These are phyloP conservation scores for Glyptemys insculpta DNA, from an alignment of 2,797 vertebrate genomes.

Conservation along the genomic window DNA sequence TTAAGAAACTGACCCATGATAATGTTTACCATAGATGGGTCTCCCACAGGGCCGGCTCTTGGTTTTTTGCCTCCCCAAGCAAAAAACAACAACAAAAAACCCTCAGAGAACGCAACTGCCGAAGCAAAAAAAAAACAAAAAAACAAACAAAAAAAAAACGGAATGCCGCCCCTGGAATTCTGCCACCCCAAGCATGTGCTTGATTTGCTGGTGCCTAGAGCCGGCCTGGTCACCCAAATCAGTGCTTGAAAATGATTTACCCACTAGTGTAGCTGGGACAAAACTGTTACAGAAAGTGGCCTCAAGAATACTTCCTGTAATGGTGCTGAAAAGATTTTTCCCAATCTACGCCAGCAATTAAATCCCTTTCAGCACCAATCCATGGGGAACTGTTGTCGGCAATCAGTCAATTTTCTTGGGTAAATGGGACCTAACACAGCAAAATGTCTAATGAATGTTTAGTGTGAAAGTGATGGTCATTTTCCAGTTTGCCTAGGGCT, in stretches of 20 bases:
- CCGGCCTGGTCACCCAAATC: not conserved
- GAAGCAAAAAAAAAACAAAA: too few species aligned
- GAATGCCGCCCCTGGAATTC: too few species aligned
- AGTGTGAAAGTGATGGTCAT: not conserved
- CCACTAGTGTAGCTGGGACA: accelerated
- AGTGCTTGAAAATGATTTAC: not conserved
- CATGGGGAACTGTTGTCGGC: not conserved
- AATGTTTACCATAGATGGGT: not conserved
- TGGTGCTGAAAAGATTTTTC: not conserved
- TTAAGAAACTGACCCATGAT: not conserved
- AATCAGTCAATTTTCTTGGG: not conserved
- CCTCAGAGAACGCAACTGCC: too few species aligned
- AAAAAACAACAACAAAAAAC: too few species aligned
- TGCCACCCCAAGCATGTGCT: too few species aligned
- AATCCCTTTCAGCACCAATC: not conserved
- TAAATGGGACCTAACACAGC: not conserved
- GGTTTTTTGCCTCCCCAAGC: too few species aligned
- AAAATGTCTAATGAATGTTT: not conserved
- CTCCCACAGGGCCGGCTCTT: not conserved
- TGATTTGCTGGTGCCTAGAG: too few species aligned
- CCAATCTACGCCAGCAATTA: accelerated
- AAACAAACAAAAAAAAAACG: too few species aligned
- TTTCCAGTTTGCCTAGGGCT: not conserved
- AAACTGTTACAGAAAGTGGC: not conserved
- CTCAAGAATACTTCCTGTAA: not conserved